Percentiles rank a stretch among this genome's conserved stretches.
phyloP scores from a whole-genome alignment of 2,797 vertebrate genomes.

The Catostomus latipinnis region DNA sequence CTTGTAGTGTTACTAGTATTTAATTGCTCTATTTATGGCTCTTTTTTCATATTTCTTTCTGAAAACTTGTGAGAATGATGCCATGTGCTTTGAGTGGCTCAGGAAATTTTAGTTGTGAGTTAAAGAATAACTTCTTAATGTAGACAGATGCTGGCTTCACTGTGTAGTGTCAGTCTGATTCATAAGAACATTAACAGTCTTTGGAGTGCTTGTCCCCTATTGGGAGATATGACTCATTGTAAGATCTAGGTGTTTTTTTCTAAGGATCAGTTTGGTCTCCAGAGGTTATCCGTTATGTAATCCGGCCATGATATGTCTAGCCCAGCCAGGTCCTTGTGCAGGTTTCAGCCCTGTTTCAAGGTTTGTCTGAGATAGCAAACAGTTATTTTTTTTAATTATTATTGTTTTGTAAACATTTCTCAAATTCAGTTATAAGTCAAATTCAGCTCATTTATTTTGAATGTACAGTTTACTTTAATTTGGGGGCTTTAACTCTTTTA shows the following conservation, averaged over 20 bases:
- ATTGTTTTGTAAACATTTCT: too few relatives aligned
- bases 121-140: neutral
- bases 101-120: constrained; percentile 1
- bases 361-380: too few relatives aligned
- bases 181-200: constrained; percentile 28
- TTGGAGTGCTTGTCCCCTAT: constrained; percentile 2
- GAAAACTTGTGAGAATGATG: constrained; percentile 1
- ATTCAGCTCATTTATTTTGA: too few relatives aligned
- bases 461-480: too few relatives aligned
- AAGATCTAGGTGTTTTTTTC: neutral
- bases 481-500: too few relatives aligned
- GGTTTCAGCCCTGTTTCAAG: too few relatives aligned
- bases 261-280: constrained; percentile 16
- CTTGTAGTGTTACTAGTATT: neutral
- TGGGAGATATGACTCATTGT: constrained; percentile 4
- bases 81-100: neutral
- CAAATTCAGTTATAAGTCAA: too few relatives aligned
- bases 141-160: constrained; percentile 9
- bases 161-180: constrained; percentile 27
- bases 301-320: constrained; percentile 53
- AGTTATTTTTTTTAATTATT: too few relatives aligned
- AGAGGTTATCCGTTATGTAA: constrained; percentile 46
- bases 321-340: too few relatives aligned
- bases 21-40: neutral
- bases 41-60: neutral